These are phyloP conservation scores for Fistularia tabacaria DNA, from an alignment of 2,797 vertebrate genomes.

Conservation along the genomic window DNA sequence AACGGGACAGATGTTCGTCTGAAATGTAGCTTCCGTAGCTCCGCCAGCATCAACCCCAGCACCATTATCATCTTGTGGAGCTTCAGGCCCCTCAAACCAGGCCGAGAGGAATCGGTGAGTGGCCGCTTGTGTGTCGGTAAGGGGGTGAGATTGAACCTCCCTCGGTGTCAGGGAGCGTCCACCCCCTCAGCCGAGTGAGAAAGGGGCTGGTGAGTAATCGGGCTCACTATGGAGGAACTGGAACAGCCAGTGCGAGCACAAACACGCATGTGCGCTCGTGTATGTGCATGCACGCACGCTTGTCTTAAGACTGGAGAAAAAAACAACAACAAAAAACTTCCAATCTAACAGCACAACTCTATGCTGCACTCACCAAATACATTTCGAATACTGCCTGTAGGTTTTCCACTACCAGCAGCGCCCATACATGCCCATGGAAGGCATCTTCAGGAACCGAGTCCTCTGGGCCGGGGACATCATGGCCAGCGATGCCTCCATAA, in stretches of 20 bases:
- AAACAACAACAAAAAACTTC: no score
- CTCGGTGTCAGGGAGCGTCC: constrained; percentile 45
- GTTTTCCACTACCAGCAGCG: constrained; percentile 82
- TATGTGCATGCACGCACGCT: no score
- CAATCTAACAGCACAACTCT: neutral
- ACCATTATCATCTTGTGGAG: constrained; percentile 80
- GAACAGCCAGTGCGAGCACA: constrained; percentile 33
- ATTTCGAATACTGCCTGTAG: constrained; percentile 50
- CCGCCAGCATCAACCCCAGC: constrained; percentile 58
- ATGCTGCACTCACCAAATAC: neutral
- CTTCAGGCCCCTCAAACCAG: constrained; percentile 81
- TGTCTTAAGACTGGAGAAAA: no score
- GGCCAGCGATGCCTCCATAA: constrained; percentile 82
- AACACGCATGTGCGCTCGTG: constrained; percentile 11
- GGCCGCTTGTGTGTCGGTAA: constrained; percentile 4
- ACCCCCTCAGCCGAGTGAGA: constrained; percentile 35
- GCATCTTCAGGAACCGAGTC: constrained; percentile 79
- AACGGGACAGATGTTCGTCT: constrained; percentile 87
- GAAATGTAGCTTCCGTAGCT: constrained; percentile 87
- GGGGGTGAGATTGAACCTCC: constrained; percentile 13
- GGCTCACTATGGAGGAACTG: constrained; percentile 35
- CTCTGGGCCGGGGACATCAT: constrained; percentile 84
- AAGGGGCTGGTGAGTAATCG: constrained; percentile 49
- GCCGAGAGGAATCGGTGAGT: constrained; percentile 80
- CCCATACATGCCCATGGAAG: constrained; percentile 66